A percentile compares a stretch with the other conserved stretches of the same genome.
Conservation (phyloP, 2,888 invertebrate species). For the Cryptocephalus primarius region DNA sequence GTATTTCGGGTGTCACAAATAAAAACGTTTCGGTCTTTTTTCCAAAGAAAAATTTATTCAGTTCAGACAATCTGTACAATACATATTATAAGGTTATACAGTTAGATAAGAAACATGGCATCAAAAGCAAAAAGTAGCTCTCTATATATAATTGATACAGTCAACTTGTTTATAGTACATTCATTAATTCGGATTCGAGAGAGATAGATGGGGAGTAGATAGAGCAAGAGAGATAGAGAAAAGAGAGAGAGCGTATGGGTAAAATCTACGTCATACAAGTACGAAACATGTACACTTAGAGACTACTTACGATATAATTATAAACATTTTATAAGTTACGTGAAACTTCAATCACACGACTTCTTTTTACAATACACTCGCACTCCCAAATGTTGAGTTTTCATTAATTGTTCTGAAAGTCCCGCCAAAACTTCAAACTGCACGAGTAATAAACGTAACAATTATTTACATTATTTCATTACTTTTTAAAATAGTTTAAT, state of each 20-base stretch:
- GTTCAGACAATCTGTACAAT: slow-evolving; percentile 42
- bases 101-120: slow-evolving; percentile 40
- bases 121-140: slow-evolving; percentile 35
- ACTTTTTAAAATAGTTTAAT: too few species aligned
- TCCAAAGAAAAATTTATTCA: slow-evolving; percentile 42
- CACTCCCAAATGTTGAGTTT: slow-evolving; percentile 6
- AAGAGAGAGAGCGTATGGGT: slow-evolving; percentile 26
- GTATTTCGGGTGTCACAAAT: too few species aligned
- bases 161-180: slow-evolving; percentile 33
- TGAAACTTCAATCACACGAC: slow-evolving; percentile 21
- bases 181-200: slow-evolving; percentile 34
- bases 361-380: slow-evolving; percentile 12
- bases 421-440: too few species aligned
- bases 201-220: too few species aligned
- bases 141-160: slow-evolving; percentile 29
- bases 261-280: slow-evolving; percentile 31
- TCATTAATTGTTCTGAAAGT: too few species aligned
- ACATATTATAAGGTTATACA: slow-evolving; percentile 39
- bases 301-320: slow-evolving; percentile 26
- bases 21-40: slow-evolving; percentile 4
- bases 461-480: too few species aligned
- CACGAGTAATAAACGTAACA: too few species aligned
- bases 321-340: slow-evolving; percentile 26
- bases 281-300: slow-evolving; percentile 31
- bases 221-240: too few species aligned